These are phyloP conservation scores for Prostheceraeus crozeri DNA, from an alignment of 2,888 invertebrate species.

Conservation along the genomic window DNA sequence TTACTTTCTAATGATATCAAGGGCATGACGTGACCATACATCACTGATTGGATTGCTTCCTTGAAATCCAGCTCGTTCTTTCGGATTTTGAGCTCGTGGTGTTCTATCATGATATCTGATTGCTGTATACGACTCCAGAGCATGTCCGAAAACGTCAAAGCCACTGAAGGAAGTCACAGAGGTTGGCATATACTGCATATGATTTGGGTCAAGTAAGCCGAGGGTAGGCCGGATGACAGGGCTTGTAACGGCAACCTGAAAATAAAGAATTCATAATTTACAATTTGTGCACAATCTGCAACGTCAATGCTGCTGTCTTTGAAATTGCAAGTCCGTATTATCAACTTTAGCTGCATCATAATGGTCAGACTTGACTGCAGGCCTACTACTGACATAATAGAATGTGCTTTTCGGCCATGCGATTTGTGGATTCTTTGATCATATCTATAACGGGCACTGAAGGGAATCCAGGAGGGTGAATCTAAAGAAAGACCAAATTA, in stretches of 20 bases:
- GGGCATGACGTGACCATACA: conserved; percentile 77
- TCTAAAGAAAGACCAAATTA: too few species aligned
- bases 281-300: too few species aligned
- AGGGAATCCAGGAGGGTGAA: too few species aligned
- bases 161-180: conserved; percentile 67
- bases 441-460: too few species aligned
- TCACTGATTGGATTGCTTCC: conserved; percentile 79
- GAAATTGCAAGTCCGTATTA: too few species aligned
- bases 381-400: too few species aligned
- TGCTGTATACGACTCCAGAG: conserved; percentile 81
- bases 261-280: too few species aligned
- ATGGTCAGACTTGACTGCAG: too few species aligned
- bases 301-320: too few species aligned
- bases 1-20: conserved; percentile 62
- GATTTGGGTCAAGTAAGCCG: conserved; percentile 78
- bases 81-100: conserved; percentile 71
- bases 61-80: conserved; percentile 73
- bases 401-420: too few species aligned
- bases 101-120: conserved; percentile 71
- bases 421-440: too few species aligned
- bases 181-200: conserved; percentile 72
- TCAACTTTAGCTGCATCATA: too few species aligned
- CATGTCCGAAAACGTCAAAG: conserved; percentile 87
- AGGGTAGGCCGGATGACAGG: conserved; percentile 70
- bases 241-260: conserved; percentile 68